Evolutionary conservation across 1,140 invertebrate species (phyloP).

Genomic region (Drosophila albomicans): DNA sequence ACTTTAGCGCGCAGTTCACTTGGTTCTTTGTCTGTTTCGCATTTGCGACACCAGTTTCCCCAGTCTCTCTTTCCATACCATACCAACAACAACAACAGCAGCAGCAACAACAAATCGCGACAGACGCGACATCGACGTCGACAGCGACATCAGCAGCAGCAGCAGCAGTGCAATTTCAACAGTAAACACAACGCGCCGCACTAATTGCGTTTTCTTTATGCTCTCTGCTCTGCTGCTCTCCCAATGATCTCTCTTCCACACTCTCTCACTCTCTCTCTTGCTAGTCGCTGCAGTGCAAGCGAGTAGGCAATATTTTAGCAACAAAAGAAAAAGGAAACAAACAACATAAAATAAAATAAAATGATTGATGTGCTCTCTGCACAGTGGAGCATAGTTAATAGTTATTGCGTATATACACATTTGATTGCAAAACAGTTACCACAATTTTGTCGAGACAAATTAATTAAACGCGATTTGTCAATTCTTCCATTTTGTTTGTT

Average conservation of each 20-base stretch:
- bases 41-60: slow-evolving; percentile 38
- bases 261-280: slow-evolving; percentile 3
- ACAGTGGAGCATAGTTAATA: slow-evolving; percentile 20
- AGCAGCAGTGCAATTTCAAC: slow-evolving; percentile 46
- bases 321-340: background rate
- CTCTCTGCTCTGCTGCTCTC: slow-evolving; percentile 1
- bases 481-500: background rate
- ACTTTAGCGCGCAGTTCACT: slow-evolving; percentile 54
- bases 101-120: slow-evolving; percentile 9
- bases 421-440: slow-evolving; percentile 5
- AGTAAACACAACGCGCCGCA: slow-evolving; percentile 52
- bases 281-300: background rate
- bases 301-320: background rate
- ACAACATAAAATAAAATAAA: background rate
- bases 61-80: slow-evolving; percentile 2
- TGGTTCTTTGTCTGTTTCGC: slow-evolving; percentile 71
- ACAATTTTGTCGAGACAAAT: background rate
- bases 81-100: too few relatives aligned
- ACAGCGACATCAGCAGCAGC: slow-evolving; percentile 1
- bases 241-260: slow-evolving; percentile 2
- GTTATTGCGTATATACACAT: background rate
- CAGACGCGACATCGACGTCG: background rate
- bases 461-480: background rate
- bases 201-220: slow-evolving; percentile 62
- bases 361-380: slow-evolving; percentile 40